Percentiles rank a stretch among this genome's conserved stretches.
phyloP scores from a whole-genome alignment of 2,113 vertebrate species.

The Glaucidium brasilianum region DNA sequence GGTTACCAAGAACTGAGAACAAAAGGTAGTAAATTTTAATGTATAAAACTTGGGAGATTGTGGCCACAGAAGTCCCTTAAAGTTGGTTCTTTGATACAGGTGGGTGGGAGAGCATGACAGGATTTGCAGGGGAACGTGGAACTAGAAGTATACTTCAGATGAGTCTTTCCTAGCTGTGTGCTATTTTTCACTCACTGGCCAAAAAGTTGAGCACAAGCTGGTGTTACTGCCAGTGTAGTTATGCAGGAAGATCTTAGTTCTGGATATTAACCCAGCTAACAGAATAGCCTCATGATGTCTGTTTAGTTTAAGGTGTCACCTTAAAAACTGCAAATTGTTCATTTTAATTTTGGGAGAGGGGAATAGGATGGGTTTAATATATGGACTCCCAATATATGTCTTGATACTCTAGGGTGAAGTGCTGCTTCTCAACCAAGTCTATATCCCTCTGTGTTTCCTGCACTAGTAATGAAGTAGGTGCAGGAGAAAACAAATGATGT shows the following conservation, averaged over 20 bases:
- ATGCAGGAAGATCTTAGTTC: not conserved
- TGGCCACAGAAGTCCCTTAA: not conserved
- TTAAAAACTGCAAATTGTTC: not conserved
- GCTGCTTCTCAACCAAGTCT: not conserved
- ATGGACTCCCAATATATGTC: not conserved
- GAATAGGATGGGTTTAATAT: not conserved
- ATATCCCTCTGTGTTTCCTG: not conserved
- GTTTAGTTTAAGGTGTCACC: not conserved
- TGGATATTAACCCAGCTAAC: not conserved
- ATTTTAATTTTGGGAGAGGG: not conserved
- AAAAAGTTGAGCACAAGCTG: not conserved
- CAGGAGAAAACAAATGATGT: not conserved
- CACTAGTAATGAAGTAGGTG: not conserved
- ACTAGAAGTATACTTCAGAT: not conserved
- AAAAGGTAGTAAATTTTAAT: not conserved
- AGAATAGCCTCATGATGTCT: not conserved
- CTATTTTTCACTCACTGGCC: not conserved
- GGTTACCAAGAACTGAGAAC: not conserved
- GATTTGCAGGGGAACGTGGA: not conserved
- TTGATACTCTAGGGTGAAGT: not conserved
- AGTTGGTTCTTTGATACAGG: not conserved
- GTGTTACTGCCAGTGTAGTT: not conserved
- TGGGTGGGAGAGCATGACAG: not conserved
- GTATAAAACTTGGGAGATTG: not conserved
- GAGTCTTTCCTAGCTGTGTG: not conserved